phyloP scores from a whole-genome alignment of 1,140 invertebrate genomes.

The Drosophila pandora region DNA sequence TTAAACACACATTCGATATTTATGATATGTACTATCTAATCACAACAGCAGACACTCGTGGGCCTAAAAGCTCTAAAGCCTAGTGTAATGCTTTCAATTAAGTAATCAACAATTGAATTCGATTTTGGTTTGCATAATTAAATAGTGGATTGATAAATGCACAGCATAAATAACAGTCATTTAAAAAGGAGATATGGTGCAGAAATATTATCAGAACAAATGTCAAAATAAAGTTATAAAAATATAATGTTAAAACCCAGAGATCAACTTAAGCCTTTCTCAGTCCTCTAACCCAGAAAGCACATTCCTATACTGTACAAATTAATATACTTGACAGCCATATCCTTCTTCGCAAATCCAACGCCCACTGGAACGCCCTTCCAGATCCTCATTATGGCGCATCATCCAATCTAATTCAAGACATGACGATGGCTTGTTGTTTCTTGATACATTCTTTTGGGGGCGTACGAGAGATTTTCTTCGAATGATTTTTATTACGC shows the following conservation, averaged over 20 bases:
- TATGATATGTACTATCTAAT: background rate
- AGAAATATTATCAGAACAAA: background rate
- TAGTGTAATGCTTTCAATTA: slow-evolving; percentile 4
- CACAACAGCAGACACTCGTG: background rate
- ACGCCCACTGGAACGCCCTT: slow-evolving; percentile 5
- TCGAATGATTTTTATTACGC: slow-evolving; percentile 72
- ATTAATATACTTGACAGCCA: slow-evolving; percentile 14
- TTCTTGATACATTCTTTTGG: slow-evolving; percentile 53
- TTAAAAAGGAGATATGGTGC: background rate
- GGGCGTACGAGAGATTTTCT: slow-evolving; percentile 56
- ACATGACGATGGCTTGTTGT: slow-evolving; percentile 51
- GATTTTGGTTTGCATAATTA: slow-evolving; percentile 3
- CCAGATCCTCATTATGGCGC: slow-evolving; percentile 70
- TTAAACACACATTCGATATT: slow-evolving; percentile 5
- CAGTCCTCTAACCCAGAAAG: too few relatives aligned
- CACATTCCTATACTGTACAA: slow-evolving; percentile 5
- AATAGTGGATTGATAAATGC: background rate
- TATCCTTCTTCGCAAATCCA: slow-evolving; percentile 1
- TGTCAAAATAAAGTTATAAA: background rate
- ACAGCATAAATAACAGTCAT: background rate
- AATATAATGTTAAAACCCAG: background rate
- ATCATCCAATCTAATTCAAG: slow-evolving; percentile 78
- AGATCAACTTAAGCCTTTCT: too few relatives aligned
- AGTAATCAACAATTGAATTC: slow-evolving; percentile 9
- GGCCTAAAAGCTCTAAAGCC: slow-evolving; percentile 13